These are phyloP conservation scores for Calephelis virginiensis DNA, from an alignment of 1,140 invertebrate genomes.

Conservation along the genomic window DNA sequence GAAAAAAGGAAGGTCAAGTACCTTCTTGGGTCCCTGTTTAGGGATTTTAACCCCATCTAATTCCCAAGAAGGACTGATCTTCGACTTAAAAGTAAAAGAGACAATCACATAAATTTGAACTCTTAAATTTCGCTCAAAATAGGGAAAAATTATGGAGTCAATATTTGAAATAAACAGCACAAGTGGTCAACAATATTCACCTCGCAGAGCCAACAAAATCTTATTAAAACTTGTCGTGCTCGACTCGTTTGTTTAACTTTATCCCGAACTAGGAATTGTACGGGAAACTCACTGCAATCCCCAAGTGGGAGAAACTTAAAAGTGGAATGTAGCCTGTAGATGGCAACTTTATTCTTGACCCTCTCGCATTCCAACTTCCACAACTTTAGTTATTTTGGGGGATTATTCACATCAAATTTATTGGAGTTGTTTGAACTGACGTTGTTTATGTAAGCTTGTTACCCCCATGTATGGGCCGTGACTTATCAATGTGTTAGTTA, in stretches of 20 bases:
- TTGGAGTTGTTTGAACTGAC: conserved; percentile 2
- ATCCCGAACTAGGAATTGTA: conserved; percentile 39
- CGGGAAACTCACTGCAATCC: conserved; percentile 29
- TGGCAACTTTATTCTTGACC: conserved; percentile 24
- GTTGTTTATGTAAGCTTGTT: conserved; percentile 3
- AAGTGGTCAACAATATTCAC: conserved; percentile 41
- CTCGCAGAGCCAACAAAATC: conserved; percentile 43
- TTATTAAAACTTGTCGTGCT: conserved; percentile 62
- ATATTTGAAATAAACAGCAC: conserved; percentile 24
- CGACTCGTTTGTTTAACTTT: conserved; percentile 58
- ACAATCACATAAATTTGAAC: background rate
- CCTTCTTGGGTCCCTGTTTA: too few species aligned
- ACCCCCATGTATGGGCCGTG: background rate
- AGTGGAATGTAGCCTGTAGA: conserved; percentile 30
- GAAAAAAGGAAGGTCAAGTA: too few species aligned
- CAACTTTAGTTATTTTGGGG: conserved; percentile 15
- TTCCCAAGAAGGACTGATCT: too few species aligned
- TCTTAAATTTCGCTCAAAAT: background rate
- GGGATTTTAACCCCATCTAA: too few species aligned
- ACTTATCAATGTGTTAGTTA: too few species aligned
- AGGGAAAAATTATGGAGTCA: background rate
- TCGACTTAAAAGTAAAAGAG: background rate
- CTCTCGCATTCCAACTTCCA: conserved; percentile 10
- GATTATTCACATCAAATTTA: conserved; percentile 13
- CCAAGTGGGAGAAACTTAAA: conserved; percentile 37